Conservation (phyloP, 2,113 vertebrate species). For the Pseudorhombus dupliciocellatus region DNA sequence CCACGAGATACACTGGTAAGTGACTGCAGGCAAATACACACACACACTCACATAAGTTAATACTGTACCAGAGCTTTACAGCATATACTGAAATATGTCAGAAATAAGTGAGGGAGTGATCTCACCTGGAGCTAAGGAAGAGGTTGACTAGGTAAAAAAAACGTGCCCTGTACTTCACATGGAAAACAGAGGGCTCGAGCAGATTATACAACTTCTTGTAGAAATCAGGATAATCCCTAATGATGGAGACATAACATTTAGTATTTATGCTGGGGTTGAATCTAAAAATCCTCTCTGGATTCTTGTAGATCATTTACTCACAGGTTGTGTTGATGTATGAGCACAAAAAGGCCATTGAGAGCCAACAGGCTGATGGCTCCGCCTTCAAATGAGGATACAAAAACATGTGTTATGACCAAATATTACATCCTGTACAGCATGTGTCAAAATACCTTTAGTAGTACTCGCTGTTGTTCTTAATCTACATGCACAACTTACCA, state of each 20-base stretch:
- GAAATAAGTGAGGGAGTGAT: background rate
- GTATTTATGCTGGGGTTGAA: background rate
- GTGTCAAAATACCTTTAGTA: background rate
- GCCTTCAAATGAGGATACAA: constrained; percentile 78
- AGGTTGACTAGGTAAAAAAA: constrained; percentile 92
- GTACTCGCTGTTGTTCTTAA: background rate
- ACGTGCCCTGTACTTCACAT: constrained; percentile 91
- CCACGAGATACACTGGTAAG: constrained; percentile 91
- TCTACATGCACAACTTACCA: constrained; percentile 79
- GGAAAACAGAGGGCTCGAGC: constrained; percentile 90
- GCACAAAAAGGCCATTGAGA: constrained; percentile 93
- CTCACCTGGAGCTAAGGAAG: constrained; percentile 94
- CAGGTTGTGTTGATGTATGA: constrained; percentile 97
- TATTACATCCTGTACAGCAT: background rate
- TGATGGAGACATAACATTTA: background rate
- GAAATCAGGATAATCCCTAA: constrained; percentile 95
- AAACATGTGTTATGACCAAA: background rate
- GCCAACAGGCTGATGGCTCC: constrained; percentile 95
- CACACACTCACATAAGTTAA: background rate
- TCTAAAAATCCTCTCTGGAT: background rate
- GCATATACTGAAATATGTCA: background rate
- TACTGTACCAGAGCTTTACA: background rate
- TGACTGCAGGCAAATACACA: constrained; percentile 79
- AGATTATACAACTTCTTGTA: constrained; percentile 94
- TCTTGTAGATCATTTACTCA: constrained; percentile 78